Conservation (phyloP, 2,113 vertebrate species). For the Saimiri boliviensis region DNA sequence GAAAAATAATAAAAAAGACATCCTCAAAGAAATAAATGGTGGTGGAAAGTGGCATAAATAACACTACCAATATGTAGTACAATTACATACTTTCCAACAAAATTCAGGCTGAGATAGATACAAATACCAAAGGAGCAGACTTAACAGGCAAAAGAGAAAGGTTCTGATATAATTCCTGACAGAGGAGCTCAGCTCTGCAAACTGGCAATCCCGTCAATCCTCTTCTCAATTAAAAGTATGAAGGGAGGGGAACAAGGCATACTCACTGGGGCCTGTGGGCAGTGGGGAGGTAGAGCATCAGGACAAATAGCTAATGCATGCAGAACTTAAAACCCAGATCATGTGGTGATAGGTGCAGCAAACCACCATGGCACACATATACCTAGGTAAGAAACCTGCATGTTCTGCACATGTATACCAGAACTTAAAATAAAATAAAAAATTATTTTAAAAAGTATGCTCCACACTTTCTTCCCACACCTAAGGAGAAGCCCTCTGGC, state of each 20-base stretch:
- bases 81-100: background rate
- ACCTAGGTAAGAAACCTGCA: too few relatives aligned
- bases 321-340: too few relatives aligned
- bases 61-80: background rate
- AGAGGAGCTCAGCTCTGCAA: background rate
- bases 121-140: background rate
- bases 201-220: background rate
- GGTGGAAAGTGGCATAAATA: background rate
- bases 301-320: too few relatives aligned
- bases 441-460: background rate
- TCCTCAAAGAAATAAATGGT: background rate
- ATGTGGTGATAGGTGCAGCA: too few relatives aligned
- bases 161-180: rapidly evolving
- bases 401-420: too few relatives aligned
- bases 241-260: too few relatives aligned
- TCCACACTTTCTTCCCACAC: background rate
- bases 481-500: background rate
- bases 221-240: background rate
- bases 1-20: background rate
- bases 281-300: too few relatives aligned
- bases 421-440: too few relatives aligned
- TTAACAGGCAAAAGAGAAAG: background rate
- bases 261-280: too few relatives aligned
- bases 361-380: too few relatives aligned
- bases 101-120: background rate